These are phyloP conservation scores for Actinernus sp. DNA, from an alignment of 92 coral and sea anemone species.

Conservation along the genomic window DNA sequence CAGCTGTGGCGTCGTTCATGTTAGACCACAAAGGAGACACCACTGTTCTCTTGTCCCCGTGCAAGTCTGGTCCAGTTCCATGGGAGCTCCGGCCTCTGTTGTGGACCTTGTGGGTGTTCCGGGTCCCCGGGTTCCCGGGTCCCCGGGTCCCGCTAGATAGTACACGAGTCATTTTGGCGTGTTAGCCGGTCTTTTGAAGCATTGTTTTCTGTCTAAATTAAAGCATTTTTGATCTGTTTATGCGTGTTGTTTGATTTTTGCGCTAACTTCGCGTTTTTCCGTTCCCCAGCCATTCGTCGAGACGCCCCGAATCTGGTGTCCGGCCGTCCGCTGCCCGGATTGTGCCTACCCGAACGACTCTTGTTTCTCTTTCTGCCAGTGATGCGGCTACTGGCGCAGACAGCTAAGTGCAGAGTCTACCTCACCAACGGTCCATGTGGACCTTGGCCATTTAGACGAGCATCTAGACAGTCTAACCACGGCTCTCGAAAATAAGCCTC, in stretches of 20 bases:
- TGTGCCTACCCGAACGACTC: constrained; percentile 61
- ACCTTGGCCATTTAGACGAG: constrained; percentile 4
- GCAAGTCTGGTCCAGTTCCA: not conserved
- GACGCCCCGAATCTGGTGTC: constrained; percentile 50
- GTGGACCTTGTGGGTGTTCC: constrained; percentile 65
- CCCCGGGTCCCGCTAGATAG: too few species aligned
- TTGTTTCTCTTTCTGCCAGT: constrained; percentile 48
- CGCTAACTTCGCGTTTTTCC: too few species aligned
- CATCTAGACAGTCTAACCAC: not conserved
- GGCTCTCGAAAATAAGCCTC: constrained; percentile 8
- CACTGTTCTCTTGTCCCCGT: constrained; percentile 28
- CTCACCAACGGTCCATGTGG: constrained; percentile 1
- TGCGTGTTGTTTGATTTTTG: too few species aligned
- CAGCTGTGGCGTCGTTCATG: constrained; percentile 14
- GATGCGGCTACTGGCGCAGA: constrained; percentile 46
- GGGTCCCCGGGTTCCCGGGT: too few species aligned
- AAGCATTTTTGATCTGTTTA: too few species aligned
- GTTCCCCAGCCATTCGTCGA: constrained; percentile 12
- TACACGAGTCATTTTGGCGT: too few species aligned
- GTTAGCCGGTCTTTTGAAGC: too few species aligned
- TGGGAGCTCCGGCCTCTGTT: constrained; percentile 33
- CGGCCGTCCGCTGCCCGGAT: constrained; percentile 46
- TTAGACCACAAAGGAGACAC: constrained; percentile 40
- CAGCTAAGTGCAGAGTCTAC: constrained; percentile 2
- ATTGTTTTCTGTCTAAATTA: too few species aligned